A percentile compares a stretch with the other conserved stretches of the same genome.
These are phyloP conservation scores for Lamellibrachia satsuma DNA, from an alignment of 2,888 invertebrate species.

Conservation along the genomic window DNA sequence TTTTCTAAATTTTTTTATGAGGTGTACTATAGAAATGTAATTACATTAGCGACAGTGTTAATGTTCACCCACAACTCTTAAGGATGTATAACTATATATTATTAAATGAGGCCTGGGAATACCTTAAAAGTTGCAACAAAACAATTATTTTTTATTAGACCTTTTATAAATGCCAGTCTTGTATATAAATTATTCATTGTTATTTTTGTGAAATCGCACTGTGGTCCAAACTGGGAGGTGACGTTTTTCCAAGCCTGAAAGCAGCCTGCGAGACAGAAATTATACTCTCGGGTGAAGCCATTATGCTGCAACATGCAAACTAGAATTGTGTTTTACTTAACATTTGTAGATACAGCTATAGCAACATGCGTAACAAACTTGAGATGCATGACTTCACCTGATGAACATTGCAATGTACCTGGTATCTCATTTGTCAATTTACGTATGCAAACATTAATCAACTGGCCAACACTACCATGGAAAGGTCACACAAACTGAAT, in stretches of 20 bases:
- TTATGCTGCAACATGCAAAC: not conserved
- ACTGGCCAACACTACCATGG: not conserved
- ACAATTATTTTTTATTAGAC: too few species aligned
- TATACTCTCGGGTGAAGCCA: not conserved
- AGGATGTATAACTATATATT: too few species aligned
- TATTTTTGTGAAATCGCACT: not conserved
- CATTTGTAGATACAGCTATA: not conserved
- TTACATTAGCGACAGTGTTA: too few species aligned
- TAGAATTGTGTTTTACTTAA: not conserved
- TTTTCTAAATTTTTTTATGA: too few species aligned
- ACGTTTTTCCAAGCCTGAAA: not conserved
- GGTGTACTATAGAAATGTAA: too few species aligned
- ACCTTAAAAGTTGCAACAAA: too few species aligned
- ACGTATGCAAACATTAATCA: not conserved
- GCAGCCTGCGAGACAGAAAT: not conserved
- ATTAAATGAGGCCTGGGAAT: too few species aligned
- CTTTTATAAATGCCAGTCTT: too few species aligned
- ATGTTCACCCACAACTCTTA: too few species aligned
- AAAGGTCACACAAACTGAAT: not conserved
- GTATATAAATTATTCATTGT: too few species aligned
- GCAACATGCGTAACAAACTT: slow-evolving; percentile 1
- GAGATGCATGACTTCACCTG: not conserved
- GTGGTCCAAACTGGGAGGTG: not conserved
- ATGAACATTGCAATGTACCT: not conserved
- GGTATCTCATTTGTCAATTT: not conserved